Percentiles rank a stretch among this genome's conserved stretches.
These are phyloP conservation scores for Hipparchia semele DNA, from an alignment of 2,888 invertebrate genomes.

Conservation along the genomic window DNA sequence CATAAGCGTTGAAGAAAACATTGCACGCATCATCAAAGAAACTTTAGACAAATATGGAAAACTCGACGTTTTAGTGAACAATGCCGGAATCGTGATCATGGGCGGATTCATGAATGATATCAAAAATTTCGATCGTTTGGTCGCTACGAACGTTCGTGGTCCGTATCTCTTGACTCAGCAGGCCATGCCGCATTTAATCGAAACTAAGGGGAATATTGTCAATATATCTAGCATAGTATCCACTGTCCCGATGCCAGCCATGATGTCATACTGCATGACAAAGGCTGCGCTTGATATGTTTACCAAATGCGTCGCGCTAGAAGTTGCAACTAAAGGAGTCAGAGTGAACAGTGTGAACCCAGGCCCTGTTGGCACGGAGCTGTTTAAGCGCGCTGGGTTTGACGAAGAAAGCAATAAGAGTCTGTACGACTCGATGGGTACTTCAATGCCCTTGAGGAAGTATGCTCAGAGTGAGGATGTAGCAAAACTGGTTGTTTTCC, in stretches of 20 bases:
- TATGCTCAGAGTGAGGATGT: conserved; percentile 58
- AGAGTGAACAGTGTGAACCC: conserved; percentile 69
- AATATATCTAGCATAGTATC: conserved; percentile 66
- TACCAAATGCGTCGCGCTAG: conserved; percentile 65
- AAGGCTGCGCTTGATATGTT: conserved; percentile 70
- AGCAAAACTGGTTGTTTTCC: conserved; percentile 60
- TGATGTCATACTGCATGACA: conserved; percentile 67
- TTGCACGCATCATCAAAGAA: conserved; percentile 55
- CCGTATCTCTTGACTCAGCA: conserved; percentile 59
- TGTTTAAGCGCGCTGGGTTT: conserved; percentile 61
- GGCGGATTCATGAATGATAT: conserved; percentile 50
- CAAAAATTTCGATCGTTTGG: conserved; percentile 56
- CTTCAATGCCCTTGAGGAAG: conserved; percentile 55
- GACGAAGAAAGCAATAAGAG: conserved; percentile 50
- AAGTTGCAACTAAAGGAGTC: conserved; percentile 59
- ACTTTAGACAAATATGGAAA: conserved; percentile 55
- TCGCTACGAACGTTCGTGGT: conserved; percentile 65
- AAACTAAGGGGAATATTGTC: conserved; percentile 63
- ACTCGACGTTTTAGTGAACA: conserved; percentile 66
- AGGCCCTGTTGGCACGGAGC: conserved; percentile 62
- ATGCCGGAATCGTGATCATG: conserved; percentile 60
- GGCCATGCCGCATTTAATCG: conserved; percentile 55
- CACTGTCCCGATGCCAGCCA: conserved; percentile 52
- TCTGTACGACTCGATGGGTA: conserved; percentile 52
- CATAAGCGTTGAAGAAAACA: conserved; percentile 57